Evolutionary conservation across 2,888 invertebrate genomes (phyloP).

Genomic region (Metallyticus violacea): DNA sequence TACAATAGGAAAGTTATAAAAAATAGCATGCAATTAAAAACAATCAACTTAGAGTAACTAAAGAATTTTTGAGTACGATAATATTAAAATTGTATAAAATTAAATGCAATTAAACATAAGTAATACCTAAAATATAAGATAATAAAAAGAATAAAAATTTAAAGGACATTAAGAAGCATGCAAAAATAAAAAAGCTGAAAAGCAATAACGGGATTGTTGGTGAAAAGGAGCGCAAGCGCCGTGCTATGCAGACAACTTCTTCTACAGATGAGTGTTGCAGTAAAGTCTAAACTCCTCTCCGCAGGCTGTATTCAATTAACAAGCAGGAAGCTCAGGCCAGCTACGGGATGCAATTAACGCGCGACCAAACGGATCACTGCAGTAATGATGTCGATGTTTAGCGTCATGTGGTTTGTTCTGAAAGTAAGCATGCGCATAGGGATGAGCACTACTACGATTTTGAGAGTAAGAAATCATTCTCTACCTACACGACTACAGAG

Average conservation of each 20-base stretch:
- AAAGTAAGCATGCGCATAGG: neutral
- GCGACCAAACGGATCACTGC: neutral
- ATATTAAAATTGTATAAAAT: no score
- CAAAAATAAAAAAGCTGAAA: neutral
- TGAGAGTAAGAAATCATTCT: neutral
- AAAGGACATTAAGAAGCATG: no score
- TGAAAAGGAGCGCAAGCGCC: neutral
- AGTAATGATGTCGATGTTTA: neutral
- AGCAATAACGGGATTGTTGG: no score
- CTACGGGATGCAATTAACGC: neutral
- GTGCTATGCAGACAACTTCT: neutral
- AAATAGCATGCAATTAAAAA: no score
- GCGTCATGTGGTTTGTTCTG: neutral
- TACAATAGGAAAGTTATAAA: no score
- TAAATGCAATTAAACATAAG: no score
- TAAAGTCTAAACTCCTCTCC: neutral
- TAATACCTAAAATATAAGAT: no score
- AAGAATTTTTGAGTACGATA: no score
- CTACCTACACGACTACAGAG: no score
- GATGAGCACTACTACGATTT: neutral
- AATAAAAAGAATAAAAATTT: no score
- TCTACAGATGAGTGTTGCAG: neutral
- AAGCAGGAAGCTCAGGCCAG: neutral
- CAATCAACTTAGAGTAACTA: no score
- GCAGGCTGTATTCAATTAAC: neutral